Base-by-base conservation (phyloP, 2,113 vertebrate genomes). In the Scartelaos histophorus region DNA sequence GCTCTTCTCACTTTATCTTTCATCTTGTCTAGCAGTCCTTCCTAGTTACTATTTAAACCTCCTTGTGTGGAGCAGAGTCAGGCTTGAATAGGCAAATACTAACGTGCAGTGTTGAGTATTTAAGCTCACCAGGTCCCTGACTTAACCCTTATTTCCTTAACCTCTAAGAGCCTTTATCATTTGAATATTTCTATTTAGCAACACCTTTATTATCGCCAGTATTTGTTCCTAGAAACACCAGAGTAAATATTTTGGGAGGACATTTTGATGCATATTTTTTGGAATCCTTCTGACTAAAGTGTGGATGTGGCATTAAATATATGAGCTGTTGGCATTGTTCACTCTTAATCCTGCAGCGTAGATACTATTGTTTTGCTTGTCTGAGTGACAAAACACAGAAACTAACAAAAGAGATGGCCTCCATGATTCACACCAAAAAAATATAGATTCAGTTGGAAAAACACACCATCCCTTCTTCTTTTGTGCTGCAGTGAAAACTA, bases 361-460 rank as follows among this genome's bases (percentile, higher is more conserved):
- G 82, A 82, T 66, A 88, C 86, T 0, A 15, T 72, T 47, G 56
- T 13, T 1, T 35, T 66, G 57, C 29, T 73, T 38, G 56, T 79
- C 47, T 2, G 13, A 21, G 29, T 17, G 29, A 49, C 61, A 56
- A 54, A 43, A 61, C 64, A 47, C 38, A 0, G 60, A 66, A n/a
- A 78, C 74, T 74, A 56, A 75, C 58, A 34, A 3, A 58, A 4
- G 56, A 15, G 56, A 58, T 13, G 56, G 5, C 22, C 24, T 58
- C 56, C 1, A 25, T 58, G 21, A 61, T 9, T 34, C 58, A 29
- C 22, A 60, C 13, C 6, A 1, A 25, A 13, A 60, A 15, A 5
- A 49, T 25, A 13, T 12, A 24, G 16, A 1, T 7, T 35, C 25
- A 13, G 16, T 38, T 64, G 17, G 34, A 64, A 64, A 54, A 11